These are phyloP conservation scores for Melanaphis sacchari DNA, from an alignment of 1,140 invertebrate genomes.

Conservation along the genomic window DNA sequence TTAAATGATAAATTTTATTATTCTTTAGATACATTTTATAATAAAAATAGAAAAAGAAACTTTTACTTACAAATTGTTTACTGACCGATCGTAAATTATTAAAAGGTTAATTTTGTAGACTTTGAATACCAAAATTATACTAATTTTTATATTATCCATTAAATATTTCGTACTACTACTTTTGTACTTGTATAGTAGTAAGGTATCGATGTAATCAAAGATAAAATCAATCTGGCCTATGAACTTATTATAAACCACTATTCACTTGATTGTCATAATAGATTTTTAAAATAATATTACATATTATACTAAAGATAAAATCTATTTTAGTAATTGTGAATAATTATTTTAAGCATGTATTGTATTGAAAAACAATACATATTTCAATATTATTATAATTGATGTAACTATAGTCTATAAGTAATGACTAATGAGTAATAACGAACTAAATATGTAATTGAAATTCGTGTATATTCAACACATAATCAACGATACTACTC, in stretches of 20 bases:
- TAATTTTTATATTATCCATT: too few species aligned
- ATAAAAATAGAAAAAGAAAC: background rate
- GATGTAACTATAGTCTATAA: too few species aligned
- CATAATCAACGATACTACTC: background rate
- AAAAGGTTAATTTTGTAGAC: background rate
- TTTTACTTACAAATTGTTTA: background rate
- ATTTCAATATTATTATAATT: background rate
- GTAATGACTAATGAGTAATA: too few species aligned
- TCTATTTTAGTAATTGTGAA: background rate
- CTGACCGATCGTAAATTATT: background rate
- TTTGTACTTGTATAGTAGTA: background rate
- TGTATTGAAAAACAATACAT: constrained; percentile 12
- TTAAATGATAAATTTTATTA: background rate
- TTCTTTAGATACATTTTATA: background rate
- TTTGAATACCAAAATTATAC: background rate
- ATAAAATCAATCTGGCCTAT: background rate
- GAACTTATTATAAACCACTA: background rate
- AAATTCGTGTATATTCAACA: background rate
- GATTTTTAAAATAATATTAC: background rate
- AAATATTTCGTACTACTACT: too few species aligned
- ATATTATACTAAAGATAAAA: background rate
- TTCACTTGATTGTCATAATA: background rate
- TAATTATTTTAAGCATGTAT: background rate
- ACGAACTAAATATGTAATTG: background rate
- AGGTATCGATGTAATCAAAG: background rate